Evolutionary conservation across 2,113 vertebrate genomes (phyloP).

Genomic region (Camelus bactrianus): DNA sequence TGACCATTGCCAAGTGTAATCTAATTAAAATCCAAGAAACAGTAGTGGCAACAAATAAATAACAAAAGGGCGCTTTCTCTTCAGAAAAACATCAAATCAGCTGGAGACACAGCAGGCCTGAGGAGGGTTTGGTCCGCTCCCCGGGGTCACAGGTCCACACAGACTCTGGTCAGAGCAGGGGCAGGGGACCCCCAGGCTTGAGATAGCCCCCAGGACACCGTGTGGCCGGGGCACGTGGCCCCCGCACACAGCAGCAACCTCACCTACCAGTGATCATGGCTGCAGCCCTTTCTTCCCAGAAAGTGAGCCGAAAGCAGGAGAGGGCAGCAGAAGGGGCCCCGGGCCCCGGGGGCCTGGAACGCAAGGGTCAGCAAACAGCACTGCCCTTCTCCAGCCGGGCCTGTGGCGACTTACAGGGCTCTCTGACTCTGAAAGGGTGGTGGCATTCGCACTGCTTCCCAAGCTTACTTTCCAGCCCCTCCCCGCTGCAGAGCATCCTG

Average conservation of each 20-base stretch:
- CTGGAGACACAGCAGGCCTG: neutral
- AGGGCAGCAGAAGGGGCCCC: neutral
- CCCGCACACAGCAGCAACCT: rapidly evolving
- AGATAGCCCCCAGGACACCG: neutral
- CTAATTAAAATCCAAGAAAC: conserved; percentile 69
- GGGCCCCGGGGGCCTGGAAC: neutral
- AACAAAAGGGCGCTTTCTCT: conserved; percentile 12
- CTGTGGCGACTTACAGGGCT: neutral
- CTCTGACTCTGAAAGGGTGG: neutral
- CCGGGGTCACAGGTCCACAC: neutral
- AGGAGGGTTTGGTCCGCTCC: neutral
- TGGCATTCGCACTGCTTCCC: neutral
- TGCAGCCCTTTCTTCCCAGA: neutral
- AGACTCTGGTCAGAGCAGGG: neutral
- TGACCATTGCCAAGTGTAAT: neutral
- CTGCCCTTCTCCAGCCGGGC: neutral
- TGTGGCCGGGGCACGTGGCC: neutral
- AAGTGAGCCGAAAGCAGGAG: neutral
- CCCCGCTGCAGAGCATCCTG: neutral
- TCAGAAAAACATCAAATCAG: neutral
- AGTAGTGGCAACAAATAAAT: conserved; percentile 43
- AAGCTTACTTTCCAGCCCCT: neutral
- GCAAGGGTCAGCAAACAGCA: neutral
- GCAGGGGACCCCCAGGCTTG: neutral
- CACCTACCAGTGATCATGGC: neutral